These are phyloP conservation scores for Ctenicera cuprea DNA, from an alignment of 2,888 invertebrate species.

Conservation along the genomic window DNA sequence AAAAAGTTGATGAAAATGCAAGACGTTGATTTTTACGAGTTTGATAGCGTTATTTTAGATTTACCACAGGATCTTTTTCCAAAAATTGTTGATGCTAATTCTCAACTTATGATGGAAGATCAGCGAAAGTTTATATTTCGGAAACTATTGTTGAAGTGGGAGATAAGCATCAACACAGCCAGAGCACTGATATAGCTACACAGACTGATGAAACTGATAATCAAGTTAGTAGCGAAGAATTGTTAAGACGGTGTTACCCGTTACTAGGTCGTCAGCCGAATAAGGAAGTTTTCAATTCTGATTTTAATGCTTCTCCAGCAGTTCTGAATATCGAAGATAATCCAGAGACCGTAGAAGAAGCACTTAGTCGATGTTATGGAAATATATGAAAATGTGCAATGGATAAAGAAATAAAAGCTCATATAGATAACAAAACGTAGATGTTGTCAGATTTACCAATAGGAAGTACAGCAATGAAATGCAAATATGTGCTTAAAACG, in stretches of 20 bases:
- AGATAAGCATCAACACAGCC: too few relatives aligned
- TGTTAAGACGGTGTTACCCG: slow-evolving; percentile 19
- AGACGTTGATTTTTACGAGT: too few relatives aligned
- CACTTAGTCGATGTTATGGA: slow-evolving; percentile 57
- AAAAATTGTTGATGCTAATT: too few relatives aligned
- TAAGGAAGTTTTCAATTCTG: background rate
- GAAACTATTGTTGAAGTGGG: too few relatives aligned
- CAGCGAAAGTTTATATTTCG: too few relatives aligned
- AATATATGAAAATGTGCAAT: slow-evolving; percentile 60
- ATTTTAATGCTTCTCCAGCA: too few relatives aligned
- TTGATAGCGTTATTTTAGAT: too few relatives aligned
- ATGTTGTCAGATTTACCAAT: slow-evolving; percentile 57
- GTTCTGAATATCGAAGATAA: slow-evolving; percentile 3
- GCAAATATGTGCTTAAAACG: slow-evolving; percentile 62
- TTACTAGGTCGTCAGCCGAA: background rate
- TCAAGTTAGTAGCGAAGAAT: too few relatives aligned
- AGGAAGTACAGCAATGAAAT: slow-evolving; percentile 56
- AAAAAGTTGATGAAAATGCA: slow-evolving; percentile 40
- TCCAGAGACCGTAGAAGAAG: slow-evolving; percentile 55
- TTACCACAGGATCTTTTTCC: too few relatives aligned
- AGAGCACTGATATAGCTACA: too few relatives aligned
- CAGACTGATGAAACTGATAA: too few relatives aligned
- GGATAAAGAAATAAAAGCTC: slow-evolving; percentile 59
- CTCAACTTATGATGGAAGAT: too few relatives aligned
- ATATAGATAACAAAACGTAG: slow-evolving; percentile 62